phyloP scores from a whole-genome alignment of 1,140 invertebrate species.

The Drosophila parabipectinata region DNA sequence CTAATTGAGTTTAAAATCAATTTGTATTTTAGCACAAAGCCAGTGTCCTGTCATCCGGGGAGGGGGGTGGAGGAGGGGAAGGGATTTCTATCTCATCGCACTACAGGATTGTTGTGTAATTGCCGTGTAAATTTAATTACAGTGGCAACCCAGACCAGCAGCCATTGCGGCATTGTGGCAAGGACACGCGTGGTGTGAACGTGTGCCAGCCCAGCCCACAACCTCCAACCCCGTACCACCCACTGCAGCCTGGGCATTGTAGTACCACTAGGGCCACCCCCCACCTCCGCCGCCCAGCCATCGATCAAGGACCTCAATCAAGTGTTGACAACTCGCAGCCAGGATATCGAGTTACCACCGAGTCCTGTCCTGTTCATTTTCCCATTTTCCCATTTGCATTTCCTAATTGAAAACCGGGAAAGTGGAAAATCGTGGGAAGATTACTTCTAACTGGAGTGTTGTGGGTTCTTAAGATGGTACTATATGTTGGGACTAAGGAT shows the following conservation, averaged over 20 bases:
- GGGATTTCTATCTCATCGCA: not conserved
- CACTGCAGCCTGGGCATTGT: not conserved
- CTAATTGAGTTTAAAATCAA: slow-evolving; percentile 84
- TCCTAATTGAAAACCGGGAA: slow-evolving; percentile 55
- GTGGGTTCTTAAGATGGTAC: no score
- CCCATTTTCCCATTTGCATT: slow-evolving; percentile 61
- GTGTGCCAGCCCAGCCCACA: not conserved
- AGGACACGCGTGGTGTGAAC: slow-evolving; percentile 41
- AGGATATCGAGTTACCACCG: slow-evolving; percentile 72
- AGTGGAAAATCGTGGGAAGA: slow-evolving; percentile 51
- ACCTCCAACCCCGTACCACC: not conserved
- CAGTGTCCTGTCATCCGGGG: slow-evolving; percentile 1
- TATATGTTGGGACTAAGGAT: no score
- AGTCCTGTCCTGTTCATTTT: not conserved
- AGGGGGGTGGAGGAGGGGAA: not conserved
- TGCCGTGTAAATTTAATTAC: slow-evolving; percentile 84
- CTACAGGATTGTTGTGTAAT: slow-evolving; percentile 67
- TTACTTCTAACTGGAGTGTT: not conserved
- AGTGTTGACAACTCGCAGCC: slow-evolving; percentile 65
- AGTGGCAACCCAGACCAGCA: slow-evolving; percentile 32
- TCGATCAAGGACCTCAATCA: slow-evolving; percentile 72
- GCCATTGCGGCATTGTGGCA: slow-evolving; percentile 25
- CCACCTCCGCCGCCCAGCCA: slow-evolving; percentile 9
- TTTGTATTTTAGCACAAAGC: slow-evolving; percentile 68
- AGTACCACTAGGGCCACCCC: slow-evolving; percentile 25